Evolutionary conservation across 37 sponge, comb jelly and placozoan genomes (phyloP), one percentile per base, ranked within the genome.

Genomic region (Beroe forskalii): DNA sequence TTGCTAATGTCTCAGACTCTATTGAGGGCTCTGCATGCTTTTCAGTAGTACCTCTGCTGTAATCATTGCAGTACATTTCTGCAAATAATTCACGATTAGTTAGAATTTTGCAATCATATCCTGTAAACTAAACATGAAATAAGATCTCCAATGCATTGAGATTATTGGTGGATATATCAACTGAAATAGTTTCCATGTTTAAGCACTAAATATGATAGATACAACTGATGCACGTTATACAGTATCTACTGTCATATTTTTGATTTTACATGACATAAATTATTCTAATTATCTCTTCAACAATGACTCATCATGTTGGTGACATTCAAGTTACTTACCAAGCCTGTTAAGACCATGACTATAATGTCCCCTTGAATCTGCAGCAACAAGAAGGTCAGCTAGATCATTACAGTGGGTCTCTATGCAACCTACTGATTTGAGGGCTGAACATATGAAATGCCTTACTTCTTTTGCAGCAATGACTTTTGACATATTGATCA

Each of bases 271-370:
- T n/a, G n/a, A n/a, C n/a, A n/a, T n/a, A n/a, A n/a, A n/a, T n/a
- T n/a, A n/a, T n/a, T n/a, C n/a, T n/a, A n/a, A n/a, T n/a, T n/a
- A n/a, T n/a, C n/a, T n/a, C n/a, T n/a, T n/a, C n/a, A n/a, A n/a
- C n/a, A n/a, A n/a, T n/a, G n/a, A n/a, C n/a, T n/a, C n/a, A n/a
- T n/a, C n/a, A n/a, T n/a, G n/a, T n/a, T n/a, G n/a, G n/a, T n/a
- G n/a, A n/a, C n/a, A n/a, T n/a, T n/a, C n/a, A n/a, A n/a, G n/a
- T n/a, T n/a, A 48, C 37, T n/a, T 38, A 95, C 96, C 94, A 44
- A 97, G 90, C 67, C 97, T 91, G 63, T 97, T 97, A 39, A 97
- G 40, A 1, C 97, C 97, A 67, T 97, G 97, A 91, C 97, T 97
- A 92, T 92, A 97, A 90, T 97, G 97, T 8, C 97, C 97, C 28